Evolutionary conservation across 2,797 vertebrate genomes (phyloP).

Genomic region (Lutjanus campechanus): DNA sequence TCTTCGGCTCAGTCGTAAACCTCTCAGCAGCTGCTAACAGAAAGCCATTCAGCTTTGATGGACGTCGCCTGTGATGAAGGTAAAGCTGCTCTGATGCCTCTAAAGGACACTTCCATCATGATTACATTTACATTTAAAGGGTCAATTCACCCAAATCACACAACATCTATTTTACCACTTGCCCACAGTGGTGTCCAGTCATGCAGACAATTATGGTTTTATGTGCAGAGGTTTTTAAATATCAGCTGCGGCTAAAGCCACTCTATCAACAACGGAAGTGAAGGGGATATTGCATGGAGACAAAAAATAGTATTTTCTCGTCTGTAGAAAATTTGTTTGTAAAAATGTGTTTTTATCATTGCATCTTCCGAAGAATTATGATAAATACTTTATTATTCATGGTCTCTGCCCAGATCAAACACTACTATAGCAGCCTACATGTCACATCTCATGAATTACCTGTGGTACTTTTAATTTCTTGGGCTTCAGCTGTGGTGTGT

Average conservation of each 20-base stretch:
- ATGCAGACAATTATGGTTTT: constrained; percentile 8
- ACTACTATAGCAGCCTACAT: no score
- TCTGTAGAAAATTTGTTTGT: no score
- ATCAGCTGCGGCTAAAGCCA: background rate
- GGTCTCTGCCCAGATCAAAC: no score
- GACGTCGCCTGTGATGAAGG: constrained; percentile 59
- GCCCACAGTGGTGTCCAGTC: background rate
- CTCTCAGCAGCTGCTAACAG: constrained; percentile 53
- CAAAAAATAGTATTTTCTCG: no score
- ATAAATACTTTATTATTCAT: no score
- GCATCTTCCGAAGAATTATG: no score
- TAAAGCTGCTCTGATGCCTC: constrained; percentile 42
- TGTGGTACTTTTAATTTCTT: no score
- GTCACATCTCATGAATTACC: no score
- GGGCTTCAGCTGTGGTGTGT: no score
- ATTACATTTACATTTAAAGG: constrained; percentile 77
- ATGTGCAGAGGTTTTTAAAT: constrained; percentile 19
- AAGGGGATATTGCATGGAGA: background rate
- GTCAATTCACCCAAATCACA: constrained; percentile 58
- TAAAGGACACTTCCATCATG: constrained; percentile 68
- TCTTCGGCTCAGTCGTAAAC: constrained; percentile 49
- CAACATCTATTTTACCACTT: constrained; percentile 13
- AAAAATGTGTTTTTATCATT: no score
- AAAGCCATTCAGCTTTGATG: constrained; percentile 58
- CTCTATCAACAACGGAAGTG: background rate